These are phyloP conservation scores for Pterocles orientalis DNA, from an alignment of 2,113 vertebrate species.

Conservation along the genomic window DNA sequence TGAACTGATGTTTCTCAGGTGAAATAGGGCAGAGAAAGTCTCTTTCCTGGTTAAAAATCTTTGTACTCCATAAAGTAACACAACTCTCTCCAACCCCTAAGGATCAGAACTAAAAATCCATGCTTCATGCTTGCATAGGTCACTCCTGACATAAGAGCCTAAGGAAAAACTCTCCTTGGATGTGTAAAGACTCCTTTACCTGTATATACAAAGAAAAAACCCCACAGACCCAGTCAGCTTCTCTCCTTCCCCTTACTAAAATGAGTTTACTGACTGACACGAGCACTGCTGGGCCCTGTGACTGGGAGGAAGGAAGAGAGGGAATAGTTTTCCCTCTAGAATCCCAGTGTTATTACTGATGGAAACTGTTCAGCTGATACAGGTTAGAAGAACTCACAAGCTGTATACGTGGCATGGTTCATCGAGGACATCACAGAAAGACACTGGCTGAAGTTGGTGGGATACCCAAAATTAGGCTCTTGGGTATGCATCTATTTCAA, in stretches of 20 bases:
- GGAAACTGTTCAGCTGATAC: not conserved
- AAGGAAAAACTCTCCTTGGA: not conserved
- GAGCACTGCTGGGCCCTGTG: not conserved
- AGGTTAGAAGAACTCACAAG: not conserved
- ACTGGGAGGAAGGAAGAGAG: not conserved
- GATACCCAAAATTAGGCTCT: not conserved
- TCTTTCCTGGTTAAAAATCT: not conserved
- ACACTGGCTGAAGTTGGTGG: not conserved
- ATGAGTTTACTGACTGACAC: not conserved
- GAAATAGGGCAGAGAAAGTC: not conserved
- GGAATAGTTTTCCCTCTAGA: not conserved
- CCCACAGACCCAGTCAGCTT: not conserved
- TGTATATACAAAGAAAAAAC: not conserved
- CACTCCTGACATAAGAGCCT: not conserved
- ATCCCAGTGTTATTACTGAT: not conserved
- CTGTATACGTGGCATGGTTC: fast-evolving
- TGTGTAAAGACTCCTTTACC: not conserved
- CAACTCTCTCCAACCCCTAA: not conserved
- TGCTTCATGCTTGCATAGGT: not conserved
- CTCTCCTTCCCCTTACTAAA: not conserved
- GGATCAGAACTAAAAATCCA: not conserved
- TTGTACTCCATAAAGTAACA: not conserved
- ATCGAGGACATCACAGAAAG: not conserved
- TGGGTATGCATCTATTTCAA: not conserved
- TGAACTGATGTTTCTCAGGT: not conserved